Evolutionary conservation across 2,797 vertebrate species (phyloP).

Genomic region (Myotis vivesi): DNA sequence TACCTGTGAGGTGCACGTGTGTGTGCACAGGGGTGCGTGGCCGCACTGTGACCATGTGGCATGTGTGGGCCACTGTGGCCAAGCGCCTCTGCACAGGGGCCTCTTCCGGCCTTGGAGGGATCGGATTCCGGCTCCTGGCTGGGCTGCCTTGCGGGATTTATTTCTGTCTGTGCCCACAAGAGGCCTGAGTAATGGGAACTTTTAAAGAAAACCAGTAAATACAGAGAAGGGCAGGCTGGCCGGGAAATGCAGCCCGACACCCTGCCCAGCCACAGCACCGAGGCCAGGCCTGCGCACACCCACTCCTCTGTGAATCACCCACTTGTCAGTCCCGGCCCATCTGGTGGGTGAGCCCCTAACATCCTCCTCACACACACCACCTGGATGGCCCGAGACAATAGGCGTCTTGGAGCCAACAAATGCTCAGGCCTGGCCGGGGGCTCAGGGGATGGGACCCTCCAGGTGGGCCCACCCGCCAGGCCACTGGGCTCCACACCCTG

Average conservation of each 20-base stretch:
- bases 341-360: neutral
- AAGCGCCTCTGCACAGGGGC: constrained; percentile 45
- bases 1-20: too few species aligned
- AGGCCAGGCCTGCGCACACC: neutral
- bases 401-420: neutral
- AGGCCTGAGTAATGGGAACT: constrained; percentile 78
- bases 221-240: constrained; percentile 55
- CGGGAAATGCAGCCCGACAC: constrained; percentile 43
- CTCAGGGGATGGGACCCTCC: neutral
- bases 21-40: neutral
- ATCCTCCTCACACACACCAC: neutral
- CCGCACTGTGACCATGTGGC: constrained; percentile 3
- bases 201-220: constrained; percentile 76
- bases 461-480: neutral
- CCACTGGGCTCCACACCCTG: neutral
- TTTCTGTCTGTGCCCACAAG: constrained; percentile 74
- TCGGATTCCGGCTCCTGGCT: constrained; percentile 64
- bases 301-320: neutral
- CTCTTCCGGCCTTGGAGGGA: constrained; percentile 70
- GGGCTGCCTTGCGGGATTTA: constrained; percentile 69
- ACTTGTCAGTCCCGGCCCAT: neutral
- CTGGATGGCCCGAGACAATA: neutral
- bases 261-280: neutral
- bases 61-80: constrained; percentile 60
- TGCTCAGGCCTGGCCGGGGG: neutral